Evolutionary conservation across 2,113 vertebrate species (phyloP).

Genomic region (Pseudopodoces humilis): DNA sequence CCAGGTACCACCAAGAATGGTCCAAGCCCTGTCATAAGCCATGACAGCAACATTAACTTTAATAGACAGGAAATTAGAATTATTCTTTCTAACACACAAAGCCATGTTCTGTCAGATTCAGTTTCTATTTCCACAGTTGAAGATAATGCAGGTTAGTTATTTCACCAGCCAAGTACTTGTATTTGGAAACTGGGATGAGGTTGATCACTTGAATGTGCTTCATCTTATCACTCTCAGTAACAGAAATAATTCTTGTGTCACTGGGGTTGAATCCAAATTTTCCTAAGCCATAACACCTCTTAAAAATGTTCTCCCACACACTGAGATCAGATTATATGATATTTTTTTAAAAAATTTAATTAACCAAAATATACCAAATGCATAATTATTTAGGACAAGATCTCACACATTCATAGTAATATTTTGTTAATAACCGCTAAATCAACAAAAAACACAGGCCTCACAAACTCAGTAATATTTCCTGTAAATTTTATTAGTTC

Average conservation of each 20-base stretch:
- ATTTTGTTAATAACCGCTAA: background rate
- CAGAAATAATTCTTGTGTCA: background rate
- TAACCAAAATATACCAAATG: background rate
- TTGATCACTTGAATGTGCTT: background rate
- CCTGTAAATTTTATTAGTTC: background rate
- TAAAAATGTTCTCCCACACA: background rate
- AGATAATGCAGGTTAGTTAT: background rate
- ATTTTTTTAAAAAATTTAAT: background rate
- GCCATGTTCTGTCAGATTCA: background rate
- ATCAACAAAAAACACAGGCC: background rate
- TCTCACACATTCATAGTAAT: background rate
- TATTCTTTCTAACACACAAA: background rate
- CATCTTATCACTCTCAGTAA: background rate
- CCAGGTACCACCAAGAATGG: background rate
- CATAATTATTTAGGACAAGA: background rate
- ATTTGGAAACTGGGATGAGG: background rate
- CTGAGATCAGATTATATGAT: fast-evolving
- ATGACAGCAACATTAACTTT: background rate
- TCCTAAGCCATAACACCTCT: background rate
- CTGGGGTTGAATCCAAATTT: background rate
- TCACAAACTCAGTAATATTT: background rate
- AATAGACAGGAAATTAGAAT: background rate
- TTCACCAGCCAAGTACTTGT: background rate
- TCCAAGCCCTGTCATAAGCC: background rate
- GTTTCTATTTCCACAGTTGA: background rate